These are phyloP conservation scores for Cryptotermes secundus DNA, from an alignment of 1,140 invertebrate genomes.

Conservation along the genomic window DNA sequence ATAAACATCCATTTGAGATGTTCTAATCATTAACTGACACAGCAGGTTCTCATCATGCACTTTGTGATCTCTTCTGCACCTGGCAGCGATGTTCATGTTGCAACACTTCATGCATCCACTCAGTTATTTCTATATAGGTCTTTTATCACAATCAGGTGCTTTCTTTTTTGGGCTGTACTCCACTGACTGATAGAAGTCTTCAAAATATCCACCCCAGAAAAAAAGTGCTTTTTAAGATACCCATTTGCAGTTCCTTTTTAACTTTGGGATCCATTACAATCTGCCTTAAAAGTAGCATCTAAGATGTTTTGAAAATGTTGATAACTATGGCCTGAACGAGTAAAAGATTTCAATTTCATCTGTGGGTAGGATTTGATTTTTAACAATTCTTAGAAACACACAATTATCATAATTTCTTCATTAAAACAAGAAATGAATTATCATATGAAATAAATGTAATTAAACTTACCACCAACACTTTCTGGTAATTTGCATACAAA, in stretches of 20 bases:
- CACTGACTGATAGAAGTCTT: background rate
- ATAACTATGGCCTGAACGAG: background rate
- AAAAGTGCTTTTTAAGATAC: background rate
- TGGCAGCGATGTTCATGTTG: background rate
- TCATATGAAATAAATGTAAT: background rate
- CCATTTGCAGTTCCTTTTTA: background rate
- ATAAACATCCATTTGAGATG: background rate
- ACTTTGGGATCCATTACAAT: background rate
- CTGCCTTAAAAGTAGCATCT: background rate
- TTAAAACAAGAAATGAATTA: background rate
- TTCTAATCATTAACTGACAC: background rate
- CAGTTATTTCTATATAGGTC: background rate
- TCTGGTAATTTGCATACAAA: background rate
- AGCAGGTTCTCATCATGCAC: background rate
- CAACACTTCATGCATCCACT: background rate
- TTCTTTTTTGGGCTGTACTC: background rate
- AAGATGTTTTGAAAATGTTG: background rate
- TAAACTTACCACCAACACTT: background rate
- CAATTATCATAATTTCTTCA: background rate
- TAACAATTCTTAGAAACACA: background rate
- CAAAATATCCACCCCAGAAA: background rate
- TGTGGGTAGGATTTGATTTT: background rate
- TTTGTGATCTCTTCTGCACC: slow-evolving; percentile 1
- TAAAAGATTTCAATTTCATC: background rate
- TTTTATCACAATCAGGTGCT: background rate